Base-by-base conservation (phyloP, 2,888 invertebrate species). In the Habroteleia sp. region DNA sequence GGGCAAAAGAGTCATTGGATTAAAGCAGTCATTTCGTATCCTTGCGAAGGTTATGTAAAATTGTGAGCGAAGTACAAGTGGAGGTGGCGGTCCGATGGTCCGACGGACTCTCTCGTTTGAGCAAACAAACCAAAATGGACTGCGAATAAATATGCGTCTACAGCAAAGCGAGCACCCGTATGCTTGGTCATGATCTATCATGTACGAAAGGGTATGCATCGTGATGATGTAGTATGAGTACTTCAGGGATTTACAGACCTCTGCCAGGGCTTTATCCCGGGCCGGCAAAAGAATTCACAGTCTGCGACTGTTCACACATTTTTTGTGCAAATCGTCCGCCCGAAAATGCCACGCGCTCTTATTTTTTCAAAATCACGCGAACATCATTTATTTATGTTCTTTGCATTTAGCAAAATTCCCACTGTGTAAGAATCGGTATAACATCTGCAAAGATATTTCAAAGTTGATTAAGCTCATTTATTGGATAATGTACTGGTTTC, bases 111-210 rank as follows among this genome's bases (percentile, higher is more conserved):
- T 82, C 83, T 81, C 83, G 83, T 82, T 81, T 81, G 83, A 81
- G 86, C 86, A 88, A 88, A 88, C 87, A 88, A 83, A 85, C 86
- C 83, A 86, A 87, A 87, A 88, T 88, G 88, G 87, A 87, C 88
- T 85, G 85, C 85, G 87, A 85, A 87, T 87, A 87, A 87, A 87
- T 88, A 88, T 85, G 85, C 85, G 84, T 85, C 85, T 85, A 83
- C 84, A 83, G 83, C 82, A 83, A 84, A 84, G 82, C 84, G 85
- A 82, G 83, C 82, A 81, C 85, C 84, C 87, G 87, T 86, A 87
- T 88, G 88, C 88, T 82, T 82, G 85, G 87, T 88, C 88, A 88
- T 88, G 88, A 88, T 88, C 87, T 84, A 81, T 80, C 82, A 78
- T 81, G 80, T 81, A 81, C 82, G 80, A 79, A 80, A 77, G 78